These are phyloP conservation scores for Neotoxoptera formosana DNA, from an alignment of 1,140 invertebrate genomes.

Conservation along the genomic window DNA sequence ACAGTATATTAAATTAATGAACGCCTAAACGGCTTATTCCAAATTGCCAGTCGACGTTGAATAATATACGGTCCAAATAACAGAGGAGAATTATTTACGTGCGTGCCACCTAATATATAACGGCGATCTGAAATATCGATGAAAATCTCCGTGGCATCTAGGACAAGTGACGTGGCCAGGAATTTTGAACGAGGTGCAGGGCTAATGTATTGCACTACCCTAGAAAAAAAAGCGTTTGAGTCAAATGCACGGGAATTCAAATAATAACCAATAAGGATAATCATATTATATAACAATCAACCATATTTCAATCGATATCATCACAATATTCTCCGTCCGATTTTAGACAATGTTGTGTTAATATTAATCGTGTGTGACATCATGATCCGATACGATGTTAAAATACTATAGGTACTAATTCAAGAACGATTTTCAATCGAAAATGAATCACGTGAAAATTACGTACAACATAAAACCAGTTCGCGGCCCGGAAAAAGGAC, in stretches of 20 bases:
- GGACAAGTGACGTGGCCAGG: not conserved
- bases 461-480: not conserved
- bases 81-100: not conserved
- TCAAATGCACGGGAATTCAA: not conserved
- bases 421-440: too few relatives aligned
- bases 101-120: not conserved
- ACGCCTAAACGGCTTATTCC: not conserved
- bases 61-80: not conserved
- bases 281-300: too few relatives aligned
- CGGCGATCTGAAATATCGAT: not conserved
- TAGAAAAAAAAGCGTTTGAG: not conserved
- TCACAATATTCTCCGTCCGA: too few relatives aligned
- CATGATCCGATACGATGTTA: not conserved
- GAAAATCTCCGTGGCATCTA: not conserved
- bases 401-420: not conserved
- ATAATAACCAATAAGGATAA: not conserved
- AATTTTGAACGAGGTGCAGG: not conserved
- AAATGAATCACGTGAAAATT: not conserved
- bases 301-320: not conserved
- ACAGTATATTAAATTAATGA: not conserved
- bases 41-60: not conserved
- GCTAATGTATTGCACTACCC: not conserved
- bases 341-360: not conserved
- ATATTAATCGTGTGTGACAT: not conserved
- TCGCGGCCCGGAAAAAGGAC: fast-evolving